Evolutionary conservation across 2,888 invertebrate species (phyloP).

Genomic region (Calameuta pallipes): DNA sequence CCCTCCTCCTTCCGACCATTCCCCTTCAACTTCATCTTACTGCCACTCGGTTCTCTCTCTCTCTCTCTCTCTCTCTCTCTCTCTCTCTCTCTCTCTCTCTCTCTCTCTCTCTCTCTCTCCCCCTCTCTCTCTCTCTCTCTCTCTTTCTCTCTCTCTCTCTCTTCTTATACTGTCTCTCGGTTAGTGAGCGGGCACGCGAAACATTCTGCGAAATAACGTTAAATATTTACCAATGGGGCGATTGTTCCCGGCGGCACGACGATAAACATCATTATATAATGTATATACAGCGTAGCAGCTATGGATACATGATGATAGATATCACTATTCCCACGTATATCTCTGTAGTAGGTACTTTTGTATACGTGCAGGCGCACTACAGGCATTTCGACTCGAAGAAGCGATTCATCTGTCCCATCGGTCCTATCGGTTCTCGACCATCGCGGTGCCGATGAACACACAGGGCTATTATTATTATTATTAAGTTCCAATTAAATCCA

Average conservation of each 20-base stretch:
- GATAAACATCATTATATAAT: slow-evolving; percentile 67
- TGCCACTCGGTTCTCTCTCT: not conserved
- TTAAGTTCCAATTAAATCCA: slow-evolving; percentile 43
- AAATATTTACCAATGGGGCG: slow-evolving; percentile 63
- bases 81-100: not conserved
- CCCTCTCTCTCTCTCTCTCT: slow-evolving; percentile 10
- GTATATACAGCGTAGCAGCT: slow-evolving; percentile 49
- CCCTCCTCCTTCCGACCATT: not conserved
- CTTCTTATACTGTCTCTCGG: not conserved
- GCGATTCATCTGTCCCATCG: too few relatives aligned
- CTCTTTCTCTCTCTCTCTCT: slow-evolving; percentile 9
- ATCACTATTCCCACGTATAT: too few relatives aligned
- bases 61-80: too few relatives aligned
- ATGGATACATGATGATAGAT: too few relatives aligned
- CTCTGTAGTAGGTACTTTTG: too few relatives aligned
- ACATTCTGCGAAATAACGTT: slow-evolving; percentile 66
- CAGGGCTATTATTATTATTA: not conserved
- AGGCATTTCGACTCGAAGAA: too few relatives aligned
- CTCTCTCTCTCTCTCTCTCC: not conserved
- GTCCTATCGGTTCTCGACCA: too few relatives aligned
- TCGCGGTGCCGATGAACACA: too few relatives aligned
- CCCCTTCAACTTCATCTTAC: slow-evolving; percentile 24
- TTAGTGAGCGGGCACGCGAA: slow-evolving; percentile 39
- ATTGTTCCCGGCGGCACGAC: slow-evolving; percentile 59
- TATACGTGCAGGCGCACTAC: too few relatives aligned